phyloP scores from a whole-genome alignment of 2,888 invertebrate species.

The Ligdia adustata region DNA sequence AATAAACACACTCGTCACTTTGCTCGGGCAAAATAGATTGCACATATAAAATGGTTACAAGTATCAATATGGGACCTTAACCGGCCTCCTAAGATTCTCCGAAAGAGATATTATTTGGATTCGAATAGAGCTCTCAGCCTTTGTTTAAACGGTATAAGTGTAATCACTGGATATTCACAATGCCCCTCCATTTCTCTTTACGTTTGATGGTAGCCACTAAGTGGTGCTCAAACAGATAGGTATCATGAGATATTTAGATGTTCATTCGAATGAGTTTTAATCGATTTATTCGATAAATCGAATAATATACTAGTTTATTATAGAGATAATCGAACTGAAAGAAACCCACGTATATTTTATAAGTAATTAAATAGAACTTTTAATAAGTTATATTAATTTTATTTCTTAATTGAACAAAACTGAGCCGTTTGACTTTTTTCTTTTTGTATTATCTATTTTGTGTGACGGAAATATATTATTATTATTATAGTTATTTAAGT shows the following conservation, averaged over 20 bases:
- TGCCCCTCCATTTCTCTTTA: slow-evolving; percentile 27
- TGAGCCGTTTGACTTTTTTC: too few species aligned
- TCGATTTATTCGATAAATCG: not conserved
- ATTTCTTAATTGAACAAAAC: too few species aligned
- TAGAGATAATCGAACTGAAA: not conserved
- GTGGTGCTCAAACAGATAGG: slow-evolving; percentile 23
- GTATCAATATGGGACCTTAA: slow-evolving; percentile 17
- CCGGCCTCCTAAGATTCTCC: slow-evolving; percentile 29
- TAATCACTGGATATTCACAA: slow-evolving; percentile 31
- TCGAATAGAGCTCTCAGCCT: slow-evolving; percentile 28
- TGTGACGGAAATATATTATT: too few species aligned
- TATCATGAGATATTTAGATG: not conserved
- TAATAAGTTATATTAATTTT: too few species aligned
- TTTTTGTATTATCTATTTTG: too few species aligned
- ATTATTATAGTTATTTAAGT: too few species aligned
- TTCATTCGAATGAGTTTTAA: not conserved
- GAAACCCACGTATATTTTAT: too few species aligned
- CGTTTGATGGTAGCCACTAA: slow-evolving; percentile 25
- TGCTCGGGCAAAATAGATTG: too few species aligned
- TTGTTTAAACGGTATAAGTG: slow-evolving; percentile 38
- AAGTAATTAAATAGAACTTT: too few species aligned
- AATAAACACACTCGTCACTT: too few species aligned
- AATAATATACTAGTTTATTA: not conserved
- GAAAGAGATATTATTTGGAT: slow-evolving; percentile 36
- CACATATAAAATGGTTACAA: too few species aligned